Base-by-base conservation (phyloP, 2,888 invertebrate genomes). In the Cataglyphis albicans region DNA sequence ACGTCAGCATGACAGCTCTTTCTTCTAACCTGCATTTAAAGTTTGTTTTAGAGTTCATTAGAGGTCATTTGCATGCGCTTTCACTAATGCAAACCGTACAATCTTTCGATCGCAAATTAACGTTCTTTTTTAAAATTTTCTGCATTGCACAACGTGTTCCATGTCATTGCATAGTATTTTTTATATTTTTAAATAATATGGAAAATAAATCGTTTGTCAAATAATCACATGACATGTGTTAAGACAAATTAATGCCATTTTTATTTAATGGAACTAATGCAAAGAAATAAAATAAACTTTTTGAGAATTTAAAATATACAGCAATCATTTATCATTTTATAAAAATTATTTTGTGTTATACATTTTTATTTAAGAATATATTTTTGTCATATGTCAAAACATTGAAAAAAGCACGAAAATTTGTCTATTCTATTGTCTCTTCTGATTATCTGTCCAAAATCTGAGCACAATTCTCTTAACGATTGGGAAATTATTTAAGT, bases 1-100 rank as follows among this genome's bases (percentile, higher is more conserved):
- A 88, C 86, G 75, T 88, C 87, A 87, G 75, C 70, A 57, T 57
- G 82, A 87, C 67, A 68, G 48, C 25, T 57, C 72, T 83, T 78
- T 83, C 70, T 72, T 81, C 63, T 80, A 84, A 75, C 41, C 18
- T 68, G 61, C 75, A 87, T 80, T 76, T 75, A 63, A 85, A 65
- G 57, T 65, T 81, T 63, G 59, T 35, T 86, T 78, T 68, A 63
- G 48, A 61, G 55, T 73, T 82, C 64, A 82, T 83, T 82, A 75
- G 52, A 75, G 52, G 59, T 48, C 44, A 48, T 52, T 68, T 55
- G 41, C 57, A 41, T 35, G 74, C 63, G 4, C 32, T 75, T 52
- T 48, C 75, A 25, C 61, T 52, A 10, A 32, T 41, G 15, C 10
- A 0, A 61, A 41, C n/a, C 12, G 12, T 41, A 5, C 35, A 38